phyloP scores from a whole-genome alignment of 2,797 vertebrate genomes.

The Myiothlypis chrysogaster region DNA sequence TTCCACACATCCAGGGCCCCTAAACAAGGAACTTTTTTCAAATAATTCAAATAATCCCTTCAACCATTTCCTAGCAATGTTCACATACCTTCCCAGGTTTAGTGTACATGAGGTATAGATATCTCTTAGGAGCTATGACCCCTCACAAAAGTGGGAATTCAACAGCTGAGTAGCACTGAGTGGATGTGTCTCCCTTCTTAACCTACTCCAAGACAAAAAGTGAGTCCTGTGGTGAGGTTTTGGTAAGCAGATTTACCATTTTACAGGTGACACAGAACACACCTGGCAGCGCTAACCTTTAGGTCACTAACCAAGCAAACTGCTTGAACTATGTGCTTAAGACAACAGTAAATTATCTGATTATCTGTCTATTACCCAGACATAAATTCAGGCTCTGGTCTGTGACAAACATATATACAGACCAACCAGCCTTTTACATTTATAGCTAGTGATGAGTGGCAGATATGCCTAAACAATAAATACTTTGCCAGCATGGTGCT shows the following conservation, averaged over 20 bases:
- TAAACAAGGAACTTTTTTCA: neutral
- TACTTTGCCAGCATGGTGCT: neutral
- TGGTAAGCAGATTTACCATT: neutral
- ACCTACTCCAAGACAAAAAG: neutral
- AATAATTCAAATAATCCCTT: neutral
- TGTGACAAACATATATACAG: neutral
- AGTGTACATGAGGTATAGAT: fast-evolving
- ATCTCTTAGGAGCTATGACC: neutral
- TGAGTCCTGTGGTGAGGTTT: neutral
- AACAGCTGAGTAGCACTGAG: neutral
- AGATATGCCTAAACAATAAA: neutral
- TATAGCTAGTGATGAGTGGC: fast-evolving
- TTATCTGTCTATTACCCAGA: neutral
- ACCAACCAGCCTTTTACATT: neutral
- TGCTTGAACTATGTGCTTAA: neutral
- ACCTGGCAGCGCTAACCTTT: neutral
- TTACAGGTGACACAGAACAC: neutral
- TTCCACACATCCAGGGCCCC: fast-evolving
- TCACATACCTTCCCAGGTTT: neutral
- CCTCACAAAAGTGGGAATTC: neutral
- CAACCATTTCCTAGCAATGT: neutral
- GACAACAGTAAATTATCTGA: neutral
- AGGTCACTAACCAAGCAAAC: neutral
- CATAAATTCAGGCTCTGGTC: neutral
- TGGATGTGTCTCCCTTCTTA: neutral